phyloP scores from a whole-genome alignment of 2,888 invertebrate species.

The Tipula confusa region DNA sequence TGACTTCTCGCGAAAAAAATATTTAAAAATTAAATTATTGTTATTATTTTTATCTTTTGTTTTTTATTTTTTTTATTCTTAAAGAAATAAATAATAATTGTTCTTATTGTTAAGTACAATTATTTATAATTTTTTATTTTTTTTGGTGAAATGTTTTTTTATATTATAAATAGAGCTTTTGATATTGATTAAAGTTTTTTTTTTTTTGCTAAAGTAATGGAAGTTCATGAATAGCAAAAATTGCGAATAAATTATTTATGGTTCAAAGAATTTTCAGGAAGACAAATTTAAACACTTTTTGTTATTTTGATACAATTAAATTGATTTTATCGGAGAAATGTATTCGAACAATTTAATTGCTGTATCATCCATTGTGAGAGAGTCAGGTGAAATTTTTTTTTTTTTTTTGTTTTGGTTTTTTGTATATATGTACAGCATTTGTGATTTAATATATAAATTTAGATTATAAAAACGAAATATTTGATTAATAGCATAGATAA shows the following conservation, averaged over 20 bases:
- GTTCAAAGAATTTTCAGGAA: slow-evolving; percentile 9
- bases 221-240: slow-evolving; percentile 9
- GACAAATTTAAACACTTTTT: neutral
- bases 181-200: neutral
- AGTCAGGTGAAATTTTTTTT: neutral
- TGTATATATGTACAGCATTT: neutral
- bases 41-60: slow-evolving; percentile 20
- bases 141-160: neutral
- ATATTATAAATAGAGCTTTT: neutral
- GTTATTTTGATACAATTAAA: slow-evolving; percentile 1
- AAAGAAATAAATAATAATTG: neutral
- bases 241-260: neutral
- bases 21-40: slow-evolving; percentile 17
- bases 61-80: neutral
- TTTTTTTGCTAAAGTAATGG: neutral
- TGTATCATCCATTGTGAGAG: neutral
- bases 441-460: neutral
- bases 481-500: slow-evolving; percentile 17
- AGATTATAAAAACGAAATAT: neutral
- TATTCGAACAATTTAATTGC: slow-evolving; percentile 20
- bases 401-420: neutral
- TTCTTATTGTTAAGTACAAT: slow-evolving; percentile 20
- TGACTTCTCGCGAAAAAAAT: slow-evolving; percentile 1
- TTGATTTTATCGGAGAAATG: slow-evolving; percentile 14
- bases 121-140: slow-evolving; percentile 8